A percentile compares a stretch with the other conserved stretches of the same genome.
These are phyloP conservation scores for Leptopilina myrica DNA, from an alignment of 2,888 invertebrate species.

Conservation along the genomic window DNA sequence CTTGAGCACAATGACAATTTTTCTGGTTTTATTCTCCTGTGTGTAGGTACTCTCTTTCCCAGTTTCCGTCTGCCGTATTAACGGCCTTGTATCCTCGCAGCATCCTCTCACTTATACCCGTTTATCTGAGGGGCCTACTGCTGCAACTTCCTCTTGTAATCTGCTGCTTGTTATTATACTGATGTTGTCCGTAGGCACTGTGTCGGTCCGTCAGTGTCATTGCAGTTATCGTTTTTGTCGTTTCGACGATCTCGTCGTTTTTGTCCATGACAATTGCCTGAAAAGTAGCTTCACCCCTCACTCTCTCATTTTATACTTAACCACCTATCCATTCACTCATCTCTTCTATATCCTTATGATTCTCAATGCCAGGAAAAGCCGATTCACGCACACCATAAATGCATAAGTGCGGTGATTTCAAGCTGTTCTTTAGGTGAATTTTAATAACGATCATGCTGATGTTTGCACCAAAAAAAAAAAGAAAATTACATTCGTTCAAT, in stretches of 20 bases:
- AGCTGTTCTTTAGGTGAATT: background rate
- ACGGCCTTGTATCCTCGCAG: slow-evolving; percentile 54
- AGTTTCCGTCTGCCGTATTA: slow-evolving; percentile 59
- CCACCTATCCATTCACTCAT: slow-evolving; percentile 9
- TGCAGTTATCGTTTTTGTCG: slow-evolving; percentile 63
- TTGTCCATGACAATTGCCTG: slow-evolving; percentile 67
- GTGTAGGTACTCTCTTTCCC: slow-evolving; percentile 68
- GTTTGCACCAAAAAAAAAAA: too few species aligned
- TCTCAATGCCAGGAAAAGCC: slow-evolving; percentile 25
- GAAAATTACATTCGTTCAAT: too few species aligned
- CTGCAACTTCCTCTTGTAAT: slow-evolving; percentile 54
- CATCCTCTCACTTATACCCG: slow-evolving; percentile 38
- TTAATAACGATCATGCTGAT: slow-evolving; percentile 5
- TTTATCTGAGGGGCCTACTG: slow-evolving; percentile 40
- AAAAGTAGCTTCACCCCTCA: slow-evolving; percentile 60
- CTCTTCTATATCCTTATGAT: slow-evolving; percentile 1
- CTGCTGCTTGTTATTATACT: slow-evolving; percentile 37
- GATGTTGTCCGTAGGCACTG: slow-evolving; percentile 44
- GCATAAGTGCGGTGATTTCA: background rate
- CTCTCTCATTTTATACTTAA: background rate
- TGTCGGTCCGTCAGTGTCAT: slow-evolving; percentile 53
- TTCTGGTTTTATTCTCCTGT: slow-evolving; percentile 74
- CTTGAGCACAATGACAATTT: slow-evolving; percentile 77
- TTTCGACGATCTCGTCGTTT: slow-evolving; percentile 61
- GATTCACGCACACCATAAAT: slow-evolving; percentile 1